Conservation (phyloP, 2,113 vertebrate species). For the Mixornis gularis region DNA sequence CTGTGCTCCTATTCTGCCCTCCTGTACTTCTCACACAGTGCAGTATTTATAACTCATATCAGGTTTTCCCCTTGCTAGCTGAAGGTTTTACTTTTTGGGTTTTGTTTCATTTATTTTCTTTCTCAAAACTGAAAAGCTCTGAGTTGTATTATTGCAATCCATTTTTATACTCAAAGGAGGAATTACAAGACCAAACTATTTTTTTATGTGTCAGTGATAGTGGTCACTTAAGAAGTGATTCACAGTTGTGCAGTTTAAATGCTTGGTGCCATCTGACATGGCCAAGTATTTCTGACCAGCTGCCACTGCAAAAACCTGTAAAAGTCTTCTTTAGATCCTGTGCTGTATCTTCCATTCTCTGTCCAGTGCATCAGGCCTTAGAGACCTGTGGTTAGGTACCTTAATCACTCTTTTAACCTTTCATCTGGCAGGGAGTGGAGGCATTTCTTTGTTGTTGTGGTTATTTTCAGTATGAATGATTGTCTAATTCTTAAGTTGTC, state of each 20-base stretch:
- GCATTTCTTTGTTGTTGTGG: neutral
- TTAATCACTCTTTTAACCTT: neutral
- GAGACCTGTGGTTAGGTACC: neutral
- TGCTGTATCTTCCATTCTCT: neutral
- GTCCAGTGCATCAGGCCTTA: neutral
- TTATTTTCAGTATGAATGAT: neutral
- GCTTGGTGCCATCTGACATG: neutral
- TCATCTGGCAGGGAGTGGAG: neutral
- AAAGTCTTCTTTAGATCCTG: neutral
- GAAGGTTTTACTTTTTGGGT: neutral
- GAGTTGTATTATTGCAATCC: neutral
- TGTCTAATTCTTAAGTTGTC: neutral
- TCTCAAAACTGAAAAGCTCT: neutral
- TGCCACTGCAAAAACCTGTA: neutral
- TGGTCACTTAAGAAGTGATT: conserved; percentile 3
- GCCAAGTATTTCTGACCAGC: neutral
- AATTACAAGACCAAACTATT: neutral
- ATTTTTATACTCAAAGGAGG: neutral
- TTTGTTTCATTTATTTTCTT: neutral
- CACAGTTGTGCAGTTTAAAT: neutral
- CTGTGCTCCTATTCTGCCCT: neutral
- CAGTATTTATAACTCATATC: neutral
- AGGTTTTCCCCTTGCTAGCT: neutral
- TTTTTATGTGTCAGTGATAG: neutral
- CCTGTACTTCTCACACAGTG: neutral